Evolutionary conservation across 2,888 invertebrate species (phyloP), one percentile per base, ranked within the genome.

Genomic region (Eilema griseolum): DNA sequence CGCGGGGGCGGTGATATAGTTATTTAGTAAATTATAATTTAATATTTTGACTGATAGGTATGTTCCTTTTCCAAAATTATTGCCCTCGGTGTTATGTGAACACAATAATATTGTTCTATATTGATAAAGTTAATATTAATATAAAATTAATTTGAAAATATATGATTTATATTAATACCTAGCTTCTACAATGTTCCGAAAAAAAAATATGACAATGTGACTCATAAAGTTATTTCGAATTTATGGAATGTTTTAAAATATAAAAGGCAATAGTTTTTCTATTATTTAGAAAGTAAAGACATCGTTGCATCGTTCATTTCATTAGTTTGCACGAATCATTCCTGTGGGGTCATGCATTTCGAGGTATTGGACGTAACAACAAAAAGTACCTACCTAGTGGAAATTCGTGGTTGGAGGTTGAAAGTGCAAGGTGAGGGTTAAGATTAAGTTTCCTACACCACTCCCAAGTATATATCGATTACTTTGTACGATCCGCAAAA

Each of bases 241-340:
- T 72, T 77, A 72, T 67, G 74, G 77, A 79, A 75, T 72, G 76
- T 79, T 78, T 74, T 73, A 76, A 77, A 69, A 74, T 82, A 76
- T 75, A 67, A 70, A 76, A 76, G 86, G 87, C 85, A 83, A 86
- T 85, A 86, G 82, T 86, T 84, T 87, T 86, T 82, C 81, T 86
- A 85, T 76, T 86, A 85, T 80, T 83, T 86, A 87, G 85, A 69
- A 82, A 77, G 76, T 85, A 86, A 89, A 80, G 76, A 79, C 90
- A 92, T 92, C 73, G 76, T 80, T 89, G 78, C 90, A 92, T 92
- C 73, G 76, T 81, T 89, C 94, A 94, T 93, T 93, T 94, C 92
- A 91, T 92, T 95, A 95, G 95, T 95, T 96, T 96, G 96, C 96
- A 96, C 96, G 96, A 96, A 96, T 96, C 96, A 96, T 96, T 96